Evolutionary conservation across 2,797 vertebrate genomes (phyloP).

Genomic region (Tauraco hartlaubi): DNA sequence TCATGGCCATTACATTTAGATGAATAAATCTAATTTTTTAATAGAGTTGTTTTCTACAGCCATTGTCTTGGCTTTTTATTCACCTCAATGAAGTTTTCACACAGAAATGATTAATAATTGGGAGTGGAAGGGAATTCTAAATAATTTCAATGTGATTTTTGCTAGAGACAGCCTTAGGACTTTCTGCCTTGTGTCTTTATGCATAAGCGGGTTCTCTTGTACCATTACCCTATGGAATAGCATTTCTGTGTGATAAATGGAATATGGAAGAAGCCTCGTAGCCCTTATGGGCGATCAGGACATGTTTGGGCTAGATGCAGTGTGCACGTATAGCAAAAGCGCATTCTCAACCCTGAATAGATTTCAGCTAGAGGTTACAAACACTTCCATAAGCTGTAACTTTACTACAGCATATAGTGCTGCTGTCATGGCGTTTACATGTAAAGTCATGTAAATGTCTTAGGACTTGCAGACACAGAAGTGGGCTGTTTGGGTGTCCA

Average conservation of each 20-base stretch:
- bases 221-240: background rate
- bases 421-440: background rate
- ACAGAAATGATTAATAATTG: background rate
- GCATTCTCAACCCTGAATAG: background rate
- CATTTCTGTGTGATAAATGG: background rate
- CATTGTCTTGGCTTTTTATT: background rate
- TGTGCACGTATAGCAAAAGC: fast-evolving
- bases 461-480: background rate
- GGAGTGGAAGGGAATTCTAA: background rate
- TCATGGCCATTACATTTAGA: background rate
- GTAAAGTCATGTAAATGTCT: background rate
- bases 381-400: background rate
- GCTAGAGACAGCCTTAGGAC: background rate
- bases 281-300: background rate
- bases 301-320: fast-evolving
- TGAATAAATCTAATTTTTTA: background rate
- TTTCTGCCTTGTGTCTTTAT: background rate
- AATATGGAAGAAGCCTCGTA: background rate
- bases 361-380: background rate
- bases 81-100: background rate
- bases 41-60: background rate
- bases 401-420: background rate
- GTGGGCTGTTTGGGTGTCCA: too few relatives aligned
- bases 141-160: background rate
- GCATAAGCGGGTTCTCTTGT: background rate